Evolutionary conservation across 2,797 vertebrate species (phyloP).

Genomic region (Tolypeutes matacus): DNA sequence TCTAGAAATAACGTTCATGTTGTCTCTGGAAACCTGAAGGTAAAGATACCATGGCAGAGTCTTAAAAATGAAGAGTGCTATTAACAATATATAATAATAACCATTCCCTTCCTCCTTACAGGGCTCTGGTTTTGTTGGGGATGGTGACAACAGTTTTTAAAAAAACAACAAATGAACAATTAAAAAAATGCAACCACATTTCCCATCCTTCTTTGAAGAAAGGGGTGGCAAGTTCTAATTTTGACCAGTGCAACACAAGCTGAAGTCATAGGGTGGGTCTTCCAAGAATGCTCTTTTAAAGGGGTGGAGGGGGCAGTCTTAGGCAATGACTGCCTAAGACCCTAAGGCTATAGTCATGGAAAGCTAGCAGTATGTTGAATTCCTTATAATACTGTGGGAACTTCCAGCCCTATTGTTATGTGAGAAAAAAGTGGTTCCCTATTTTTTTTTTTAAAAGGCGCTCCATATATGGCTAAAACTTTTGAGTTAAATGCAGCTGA

Average conservation of each 20-base stretch:
- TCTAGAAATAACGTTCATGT: not conserved
- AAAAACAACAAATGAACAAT: conserved; percentile 1
- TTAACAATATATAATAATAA: no score
- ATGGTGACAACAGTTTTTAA: not conserved
- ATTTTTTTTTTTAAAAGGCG: not conserved
- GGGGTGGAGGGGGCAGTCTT: not conserved
- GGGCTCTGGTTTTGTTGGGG: not conserved
- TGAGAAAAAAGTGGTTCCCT: not conserved
- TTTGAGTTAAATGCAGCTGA: not conserved
- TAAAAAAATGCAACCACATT: not conserved
- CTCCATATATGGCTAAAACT: not conserved
- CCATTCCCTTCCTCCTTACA: not conserved
- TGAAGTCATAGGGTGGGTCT: not conserved
- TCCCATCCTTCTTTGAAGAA: conserved; percentile 17
- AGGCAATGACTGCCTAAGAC: not conserved
- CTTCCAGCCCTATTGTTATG: not conserved
- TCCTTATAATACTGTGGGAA: not conserved
- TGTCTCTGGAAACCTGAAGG: not conserved
- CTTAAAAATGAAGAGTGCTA: no score
- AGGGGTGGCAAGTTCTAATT: not conserved
- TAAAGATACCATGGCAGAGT: not conserved
- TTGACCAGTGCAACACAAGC: not conserved
- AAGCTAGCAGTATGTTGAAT: not conserved
- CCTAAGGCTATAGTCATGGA: not conserved
- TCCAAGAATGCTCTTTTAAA: conserved; percentile 4